Evolutionary conservation across 2,888 invertebrate species (phyloP), one percentile per base, ranked within the genome.

Genomic region (Drosophila villosipedis): DNA sequence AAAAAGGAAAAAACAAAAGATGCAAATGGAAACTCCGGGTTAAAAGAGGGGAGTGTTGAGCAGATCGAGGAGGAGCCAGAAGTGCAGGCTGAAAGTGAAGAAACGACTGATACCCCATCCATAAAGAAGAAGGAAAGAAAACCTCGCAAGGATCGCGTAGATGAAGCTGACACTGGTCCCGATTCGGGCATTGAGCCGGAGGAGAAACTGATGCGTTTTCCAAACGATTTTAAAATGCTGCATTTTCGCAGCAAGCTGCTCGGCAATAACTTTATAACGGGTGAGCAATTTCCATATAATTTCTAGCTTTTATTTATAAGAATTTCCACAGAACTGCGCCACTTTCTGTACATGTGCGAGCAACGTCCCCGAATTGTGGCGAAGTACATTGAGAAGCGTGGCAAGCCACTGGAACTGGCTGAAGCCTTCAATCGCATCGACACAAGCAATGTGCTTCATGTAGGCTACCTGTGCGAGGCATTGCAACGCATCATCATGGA

Each of bases 351-450:
- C 88, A 94, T 95, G 52, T 89, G 87, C 57, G 95, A 95, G 58
- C 92, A 94, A 10, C 94, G 82, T 92, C 94, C 75, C 93, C 95
- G 89, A 94, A 95, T 90, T 3, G 93, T 96, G 49, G 92, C 94
- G 2, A 95, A 96, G 76, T 97, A 96, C 90, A 93, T 97, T 25
- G 95, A 95, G 81, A 94, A 94, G 66, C 96, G 96, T 3, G 97
- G 97, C 3, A 96, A 95, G 86, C 95, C 96, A 0, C 94, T 96
- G 58, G 96, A 97, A 93, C 94, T 97, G 60, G 94, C 96, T 1
- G 94, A 95, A 60, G 94, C 96, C 49, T 93, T 97, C 19, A 95
- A 95, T 71, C 93, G 94, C 16, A 94, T 95, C 0, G 95, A 95
- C 78, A 95, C 95, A 86, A 95, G 94, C 33, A 95, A 95, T 82